A percentile compares a stretch with the other conserved stretches of the same genome.
These are phyloP conservation scores for Cathartes aura DNA, from an alignment of 2,113 vertebrate genomes.

Conservation along the genomic window DNA sequence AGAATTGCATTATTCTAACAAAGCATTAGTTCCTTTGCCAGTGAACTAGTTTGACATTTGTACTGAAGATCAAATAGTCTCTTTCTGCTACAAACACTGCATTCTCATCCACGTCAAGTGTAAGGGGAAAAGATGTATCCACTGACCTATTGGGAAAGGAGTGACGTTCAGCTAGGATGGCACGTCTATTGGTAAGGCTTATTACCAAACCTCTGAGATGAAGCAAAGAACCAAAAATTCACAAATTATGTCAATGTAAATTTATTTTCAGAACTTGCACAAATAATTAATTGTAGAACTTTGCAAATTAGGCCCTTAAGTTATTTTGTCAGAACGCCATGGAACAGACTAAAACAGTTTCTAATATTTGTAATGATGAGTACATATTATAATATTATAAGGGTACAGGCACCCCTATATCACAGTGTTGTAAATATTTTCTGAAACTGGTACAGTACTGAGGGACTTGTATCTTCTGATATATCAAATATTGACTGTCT, in stretches of 20 bases:
- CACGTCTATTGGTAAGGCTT: slow-evolving; percentile 83
- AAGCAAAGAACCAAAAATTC: slow-evolving; percentile 83
- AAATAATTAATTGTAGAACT: slow-evolving; percentile 74
- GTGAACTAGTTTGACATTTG: slow-evolving; percentile 26
- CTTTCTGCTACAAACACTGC: slow-evolving; percentile 34
- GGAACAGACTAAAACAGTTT: slow-evolving; percentile 77
- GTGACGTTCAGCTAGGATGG: slow-evolving; percentile 56
- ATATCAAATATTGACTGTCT: slow-evolving; percentile 83
- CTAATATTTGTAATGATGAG: slow-evolving; percentile 79
- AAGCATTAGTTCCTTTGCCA: slow-evolving; percentile 51
- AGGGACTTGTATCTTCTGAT: slow-evolving; percentile 77
- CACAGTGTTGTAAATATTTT: slow-evolving; percentile 80
- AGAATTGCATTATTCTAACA: slow-evolving; percentile 76
- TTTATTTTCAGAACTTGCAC: slow-evolving; percentile 74
- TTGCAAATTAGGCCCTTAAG: slow-evolving; percentile 73
- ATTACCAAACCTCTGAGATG: slow-evolving; percentile 79
- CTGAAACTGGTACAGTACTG: slow-evolving; percentile 74
- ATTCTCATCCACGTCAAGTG: slow-evolving; percentile 26
- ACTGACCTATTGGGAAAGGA: slow-evolving; percentile 50
- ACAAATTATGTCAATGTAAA: slow-evolving; percentile 64
- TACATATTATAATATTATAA: slow-evolving; percentile 77
- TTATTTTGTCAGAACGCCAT: slow-evolving; percentile 76
- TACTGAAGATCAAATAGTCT: slow-evolving; percentile 20
- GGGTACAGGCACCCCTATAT: slow-evolving; percentile 78
- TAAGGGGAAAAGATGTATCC: slow-evolving; percentile 42